Base-by-base conservation (phyloP, 2,797 vertebrate species). In the Graptemys geographica region DNA sequence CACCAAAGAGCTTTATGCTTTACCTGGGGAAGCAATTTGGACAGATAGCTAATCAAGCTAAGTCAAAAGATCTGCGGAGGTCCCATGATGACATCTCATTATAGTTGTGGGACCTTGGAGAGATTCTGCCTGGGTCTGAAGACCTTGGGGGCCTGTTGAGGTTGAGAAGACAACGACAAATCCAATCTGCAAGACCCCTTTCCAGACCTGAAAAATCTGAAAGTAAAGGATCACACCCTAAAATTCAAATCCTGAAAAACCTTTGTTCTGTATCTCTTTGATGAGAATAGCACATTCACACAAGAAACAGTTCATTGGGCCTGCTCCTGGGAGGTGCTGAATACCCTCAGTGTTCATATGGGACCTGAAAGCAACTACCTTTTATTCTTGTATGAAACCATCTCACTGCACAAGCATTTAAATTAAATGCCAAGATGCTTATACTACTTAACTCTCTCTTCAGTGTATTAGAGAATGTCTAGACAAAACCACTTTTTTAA, bases 391-490 rank as follows among this genome's bases (percentile, higher is more conserved):
- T 84, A 28, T 92, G 69, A 96, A 96, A 95, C 92, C 33, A 92
- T 90, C 49, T 92, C 53, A 90, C 90, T 49, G 65, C 78, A 52
- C 31, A 96, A 78, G 57, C 74, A 95, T 11, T 93, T 93, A 96
- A 97, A 90, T 93, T 44, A 88, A 96, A 95, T 95, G 59, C 78
- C 69, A 94, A 95, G 94, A 96, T 93, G 92, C 88, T 97, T 92
- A 76, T 93, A 74, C 72, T 94, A 91, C 94, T 95, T 96, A 93
- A 79, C 52, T 90, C 86, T 37, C 31, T 93, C 47, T 88, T 89
- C 69, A 74, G 62, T 81, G 79, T 94, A 97, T 97, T 98, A 98
- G 96, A 86, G 95, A 98, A 98, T 88, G 96, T 98, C 97, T 98
- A 98, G 97, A 98, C 97, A 94, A 87, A 90, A 76, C 80, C 84